phyloP scores from a whole-genome alignment of 2,888 invertebrate genomes.

The Leptinotarsa tumamoca region DNA sequence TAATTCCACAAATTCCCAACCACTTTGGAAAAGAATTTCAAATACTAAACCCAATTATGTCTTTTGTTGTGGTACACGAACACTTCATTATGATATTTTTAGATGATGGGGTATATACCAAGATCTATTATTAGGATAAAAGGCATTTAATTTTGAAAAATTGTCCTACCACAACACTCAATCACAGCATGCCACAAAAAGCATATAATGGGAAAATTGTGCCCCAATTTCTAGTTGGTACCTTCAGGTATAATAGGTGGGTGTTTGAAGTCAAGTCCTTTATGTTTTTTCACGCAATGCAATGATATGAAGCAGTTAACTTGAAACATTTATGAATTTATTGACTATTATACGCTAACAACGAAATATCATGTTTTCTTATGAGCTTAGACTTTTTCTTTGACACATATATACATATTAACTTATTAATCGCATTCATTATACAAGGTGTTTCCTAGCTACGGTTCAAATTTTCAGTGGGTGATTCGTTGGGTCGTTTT shows the following conservation, averaged over 20 bases:
- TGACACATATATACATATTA: too few species aligned
- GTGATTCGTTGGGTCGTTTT: too few species aligned
- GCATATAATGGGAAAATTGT: slow-evolving; percentile 14
- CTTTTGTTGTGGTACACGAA: slow-evolving; percentile 15
- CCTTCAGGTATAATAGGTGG: not conserved
- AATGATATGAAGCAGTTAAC: not conserved
- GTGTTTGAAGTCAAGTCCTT: not conserved
- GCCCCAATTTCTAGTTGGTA: slow-evolving; percentile 5
- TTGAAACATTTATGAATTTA: not conserved
- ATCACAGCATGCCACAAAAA: slow-evolving; percentile 13
- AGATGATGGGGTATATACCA: slow-evolving; percentile 8
- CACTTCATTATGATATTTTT: slow-evolving; percentile 5
- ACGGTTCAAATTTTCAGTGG: too few species aligned
- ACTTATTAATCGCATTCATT: too few species aligned
- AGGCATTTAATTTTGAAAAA: slow-evolving; percentile 33
- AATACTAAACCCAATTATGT: slow-evolving; percentile 16
- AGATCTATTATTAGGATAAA: slow-evolving; percentile 24
- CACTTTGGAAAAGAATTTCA: not conserved
- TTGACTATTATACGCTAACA: too few species aligned
- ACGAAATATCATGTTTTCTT: too few species aligned
- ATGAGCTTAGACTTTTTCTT: too few species aligned
- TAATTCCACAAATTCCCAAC: not conserved
- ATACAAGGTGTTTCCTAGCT: too few species aligned
- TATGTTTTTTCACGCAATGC: not conserved
- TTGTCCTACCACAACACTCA: slow-evolving; percentile 24